phyloP scores from a whole-genome alignment of 1,140 invertebrate genomes.

The Trichonephila inaurata region DNA sequence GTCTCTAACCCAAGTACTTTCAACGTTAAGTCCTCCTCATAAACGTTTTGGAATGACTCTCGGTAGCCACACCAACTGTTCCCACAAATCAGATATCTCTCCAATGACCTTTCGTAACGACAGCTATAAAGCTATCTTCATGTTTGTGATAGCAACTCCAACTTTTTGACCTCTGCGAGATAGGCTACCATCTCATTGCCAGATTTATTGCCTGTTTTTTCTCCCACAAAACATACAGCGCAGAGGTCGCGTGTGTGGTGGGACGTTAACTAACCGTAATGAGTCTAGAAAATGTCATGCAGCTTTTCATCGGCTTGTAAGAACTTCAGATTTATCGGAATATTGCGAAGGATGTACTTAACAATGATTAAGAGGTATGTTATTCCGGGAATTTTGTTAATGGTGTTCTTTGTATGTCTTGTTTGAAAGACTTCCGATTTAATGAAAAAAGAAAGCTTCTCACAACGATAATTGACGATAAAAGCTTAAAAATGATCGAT shows the following conservation, averaged over 20 bases:
- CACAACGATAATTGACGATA: neutral
- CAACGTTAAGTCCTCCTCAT: neutral
- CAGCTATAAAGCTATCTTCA: conserved; percentile 42
- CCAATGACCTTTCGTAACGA: conserved; percentile 27
- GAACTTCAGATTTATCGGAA: neutral
- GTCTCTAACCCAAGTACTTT: neutral
- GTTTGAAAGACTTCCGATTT: neutral
- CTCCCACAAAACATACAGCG: neutral
- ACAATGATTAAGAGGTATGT: neutral
- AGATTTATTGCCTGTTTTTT: conserved; percentile 42
- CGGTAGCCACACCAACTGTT: neutral
- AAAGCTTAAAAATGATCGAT: neutral
- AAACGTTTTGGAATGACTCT: neutral
- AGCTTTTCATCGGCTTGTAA: conserved; percentile 15
- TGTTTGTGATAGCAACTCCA: conserved; percentile 12
- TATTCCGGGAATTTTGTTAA: neutral
- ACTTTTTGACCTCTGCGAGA: neutral
- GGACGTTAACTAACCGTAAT: neutral
- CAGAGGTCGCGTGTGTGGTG: neutral
- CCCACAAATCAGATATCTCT: conserved; percentile 26
- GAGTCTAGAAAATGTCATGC: neutral
- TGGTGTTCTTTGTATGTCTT: neutral
- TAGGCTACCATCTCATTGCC: neutral
- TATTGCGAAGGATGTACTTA: neutral
- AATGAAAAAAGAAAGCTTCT: neutral